phyloP scores from a whole-genome alignment of 53 echinoderm and acorn worm species.

The Paracentrotus lividus region DNA sequence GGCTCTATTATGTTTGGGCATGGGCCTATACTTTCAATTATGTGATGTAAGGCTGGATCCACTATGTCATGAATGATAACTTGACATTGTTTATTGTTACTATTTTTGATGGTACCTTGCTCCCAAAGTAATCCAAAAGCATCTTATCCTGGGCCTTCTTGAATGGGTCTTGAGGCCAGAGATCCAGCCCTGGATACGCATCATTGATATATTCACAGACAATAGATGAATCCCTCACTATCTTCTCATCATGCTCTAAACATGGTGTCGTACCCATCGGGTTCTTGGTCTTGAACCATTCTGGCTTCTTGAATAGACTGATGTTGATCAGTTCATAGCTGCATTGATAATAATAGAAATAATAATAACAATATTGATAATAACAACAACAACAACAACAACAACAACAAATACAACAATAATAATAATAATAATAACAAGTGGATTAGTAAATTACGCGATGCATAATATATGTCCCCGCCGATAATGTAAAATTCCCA shows the following conservation, averaged over 20 bases:
- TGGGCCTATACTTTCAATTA: no score
- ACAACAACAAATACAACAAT: no score
- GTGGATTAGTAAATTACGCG: no score
- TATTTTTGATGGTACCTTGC: constrained; percentile 73
- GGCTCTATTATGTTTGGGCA: no score
- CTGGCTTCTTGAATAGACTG: constrained; percentile 77
- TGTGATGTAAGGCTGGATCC: no score
- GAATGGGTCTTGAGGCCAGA: constrained; percentile 83
- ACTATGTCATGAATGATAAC: no score
- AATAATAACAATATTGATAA: no score
- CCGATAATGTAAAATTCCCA: no score
- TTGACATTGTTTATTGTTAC: no score
- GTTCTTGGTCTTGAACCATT: constrained; percentile 84
- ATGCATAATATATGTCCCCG: no score
- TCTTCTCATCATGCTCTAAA: constrained; percentile 79
- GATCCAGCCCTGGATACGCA: constrained; percentile 64
- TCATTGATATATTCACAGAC: constrained; percentile 81
- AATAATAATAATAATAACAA: no score
- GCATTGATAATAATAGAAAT: not conserved
- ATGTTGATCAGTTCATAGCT: constrained; percentile 86
- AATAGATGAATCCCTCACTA: constrained; percentile 83
- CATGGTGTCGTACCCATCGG: constrained; percentile 82
- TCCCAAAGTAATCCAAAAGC: constrained; percentile 78
- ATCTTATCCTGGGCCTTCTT: constrained; percentile 81
- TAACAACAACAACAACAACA: no score